Evolutionary conservation across 2,888 invertebrate genomes (phyloP), one percentile per base, ranked within the genome.

Genomic region (Diachrysia chrysitis): DNA sequence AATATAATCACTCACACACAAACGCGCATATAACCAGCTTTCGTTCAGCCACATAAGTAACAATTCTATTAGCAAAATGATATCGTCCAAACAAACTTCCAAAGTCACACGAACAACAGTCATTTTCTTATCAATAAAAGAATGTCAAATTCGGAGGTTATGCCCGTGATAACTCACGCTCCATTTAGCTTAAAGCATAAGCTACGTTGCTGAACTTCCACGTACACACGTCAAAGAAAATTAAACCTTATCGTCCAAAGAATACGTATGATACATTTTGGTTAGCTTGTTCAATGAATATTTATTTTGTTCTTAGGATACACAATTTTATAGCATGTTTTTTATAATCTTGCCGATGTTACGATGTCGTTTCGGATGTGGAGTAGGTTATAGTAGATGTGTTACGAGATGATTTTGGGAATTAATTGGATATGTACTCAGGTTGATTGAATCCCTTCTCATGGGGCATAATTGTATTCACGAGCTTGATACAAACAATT

Each of bases 261-360:
- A 0, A 69, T 74, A 79, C 63, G 69, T 65, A 61, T 35, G 16
- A 23, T 21, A 12, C 17, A 32, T 23, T 17, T 46, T 9, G 55
- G 17, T 23, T 56, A 21, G 42, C 19, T 57, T 29, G 19, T 58
- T 66, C 61, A 62, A 81, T 83, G 82, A 85, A 85, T 88, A 85
- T 88, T 87, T 87, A 86, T 84, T 83, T 80, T 79, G 79, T 85
- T 88, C 83, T 82, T 69, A 71, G 74, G 79, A 79, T 83, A 78
- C 83, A 82, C 66, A 69, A 71, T 85, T 89, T 90, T 89, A 89
- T 79, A 83, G 73, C 83, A 85, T 89, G 88, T 89, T 90, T 91
- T 51, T 91, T 90, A 89, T 90, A 91, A 90, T 90, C 90, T 87
- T 74, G 78, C 78, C 78, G 80, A 84, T 85, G 84, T 86, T 83